Evolutionary conservation across 1,140 invertebrate species (phyloP).

Genomic region (Neodiprion virginianus): DNA sequence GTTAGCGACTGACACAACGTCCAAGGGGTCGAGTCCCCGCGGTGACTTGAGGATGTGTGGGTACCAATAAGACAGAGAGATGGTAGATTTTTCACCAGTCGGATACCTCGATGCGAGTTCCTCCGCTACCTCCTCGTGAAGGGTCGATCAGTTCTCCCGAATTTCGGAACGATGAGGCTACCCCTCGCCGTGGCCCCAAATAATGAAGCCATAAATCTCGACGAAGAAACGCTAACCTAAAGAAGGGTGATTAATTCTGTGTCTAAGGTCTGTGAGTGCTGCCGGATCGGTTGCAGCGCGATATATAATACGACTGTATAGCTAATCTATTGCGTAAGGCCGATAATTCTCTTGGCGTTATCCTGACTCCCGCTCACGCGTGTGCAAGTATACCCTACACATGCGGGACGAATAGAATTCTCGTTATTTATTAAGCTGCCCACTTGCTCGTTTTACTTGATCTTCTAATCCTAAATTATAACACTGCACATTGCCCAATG

Average conservation of each 20-base stretch:
- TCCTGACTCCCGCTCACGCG: neutral
- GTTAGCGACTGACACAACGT: neutral
- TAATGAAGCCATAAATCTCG: neutral
- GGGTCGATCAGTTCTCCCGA: neutral
- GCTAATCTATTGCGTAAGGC: neutral
- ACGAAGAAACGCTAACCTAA: neutral
- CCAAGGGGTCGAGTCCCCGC: neutral
- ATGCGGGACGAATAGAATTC: neutral
- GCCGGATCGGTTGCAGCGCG: neutral
- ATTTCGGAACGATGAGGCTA: neutral
- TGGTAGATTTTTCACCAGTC: no score
- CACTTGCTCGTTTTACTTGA: neutral
- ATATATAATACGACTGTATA: neutral
- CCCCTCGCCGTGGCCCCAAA: neutral
- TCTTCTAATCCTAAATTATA: neutral
- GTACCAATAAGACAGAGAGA: neutral
- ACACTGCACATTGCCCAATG: neutral
- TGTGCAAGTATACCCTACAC: neutral
- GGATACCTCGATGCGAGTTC: no score
- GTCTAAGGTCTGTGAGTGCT: neutral
- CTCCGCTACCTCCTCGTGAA: neutral
- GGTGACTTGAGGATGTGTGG: neutral
- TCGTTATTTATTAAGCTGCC: conserved; percentile 1
- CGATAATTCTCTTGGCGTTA: neutral
- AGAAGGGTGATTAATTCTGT: neutral